phyloP scores from a whole-genome alignment of 2,797 vertebrate species.

The Chelmon rostratus region DNA sequence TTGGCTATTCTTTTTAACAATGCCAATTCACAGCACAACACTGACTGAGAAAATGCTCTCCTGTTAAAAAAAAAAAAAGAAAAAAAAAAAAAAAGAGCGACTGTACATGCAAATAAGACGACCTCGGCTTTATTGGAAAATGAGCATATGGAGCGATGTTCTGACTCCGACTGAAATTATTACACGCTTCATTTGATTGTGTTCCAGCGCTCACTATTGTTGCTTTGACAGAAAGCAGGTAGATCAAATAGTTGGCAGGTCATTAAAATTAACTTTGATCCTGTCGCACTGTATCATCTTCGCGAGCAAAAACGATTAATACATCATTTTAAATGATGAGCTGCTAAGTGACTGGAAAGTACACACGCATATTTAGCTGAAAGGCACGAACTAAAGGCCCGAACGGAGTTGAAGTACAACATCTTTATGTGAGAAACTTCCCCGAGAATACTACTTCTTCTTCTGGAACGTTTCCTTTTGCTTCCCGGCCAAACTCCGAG shows the following conservation, averaged over 20 bases:
- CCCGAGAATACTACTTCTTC: constrained; percentile 65
- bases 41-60: constrained; percentile 55
- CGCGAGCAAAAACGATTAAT: constrained; percentile 69
- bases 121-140: constrained; percentile 67
- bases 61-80: constrained; percentile 50
- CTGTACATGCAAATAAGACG: constrained; percentile 51
- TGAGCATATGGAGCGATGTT: constrained; percentile 62
- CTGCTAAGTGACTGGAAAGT: constrained; percentile 46
- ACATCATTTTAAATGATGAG: constrained; percentile 41
- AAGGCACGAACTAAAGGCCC: constrained; percentile 53
- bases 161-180: constrained; percentile 55
- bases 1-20: constrained; percentile 78
- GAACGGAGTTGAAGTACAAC: constrained; percentile 60
- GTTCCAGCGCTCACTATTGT: constrained; percentile 52
- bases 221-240: constrained; percentile 66
- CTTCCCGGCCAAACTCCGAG: constrained; percentile 71
- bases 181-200: constrained; percentile 55
- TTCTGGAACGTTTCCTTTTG: constrained; percentile 76
- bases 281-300: constrained; percentile 50
- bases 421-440: constrained; percentile 74
- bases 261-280: constrained; percentile 60
- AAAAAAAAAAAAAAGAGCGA: constrained; percentile 44
- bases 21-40: constrained; percentile 65
- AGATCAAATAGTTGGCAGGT: constrained; percentile 60
- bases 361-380: constrained; percentile 47